Evolutionary conservation across 2,888 invertebrate genomes (phyloP), one percentile per base, ranked within the genome.

Genomic region (Lasioglossum morio): DNA sequence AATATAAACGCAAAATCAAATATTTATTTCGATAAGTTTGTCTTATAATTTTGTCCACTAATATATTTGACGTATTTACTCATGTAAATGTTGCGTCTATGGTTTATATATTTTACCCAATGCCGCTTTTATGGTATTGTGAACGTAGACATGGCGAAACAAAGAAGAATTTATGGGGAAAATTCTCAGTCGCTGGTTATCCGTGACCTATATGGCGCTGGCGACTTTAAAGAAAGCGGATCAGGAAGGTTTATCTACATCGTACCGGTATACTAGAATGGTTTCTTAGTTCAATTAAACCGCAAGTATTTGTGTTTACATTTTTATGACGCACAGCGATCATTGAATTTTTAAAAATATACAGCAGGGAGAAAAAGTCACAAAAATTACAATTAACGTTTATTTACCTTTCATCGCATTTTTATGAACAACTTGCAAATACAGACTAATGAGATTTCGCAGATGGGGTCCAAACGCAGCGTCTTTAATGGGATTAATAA

Each of bases 201-300:
- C 60, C 60, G 14, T 60, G 60, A 60, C 60, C 60, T 60, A 60
- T 60, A 60, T 27, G 60, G 60, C 27, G n/a, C 10, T n/a, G 23
- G 57, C 57, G 57, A 57, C 57, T 57, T n/a, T 57, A 57, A 57
- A 57, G 57, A 57, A 57, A 57, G 57, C 57, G n/a, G 12, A 57
- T n/a, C 57, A 4, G n/a, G 57, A 57, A 57, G n/a, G 57, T 57
- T 57, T 57, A 12, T 57, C 57, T 57, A 57, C n/a, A 12, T 57
- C n/a, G n/a, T 57, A 57, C n/a, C 57, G 12, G 57, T 57, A 12
- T 12, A 57, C 57, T 12, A 57, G 10, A 12, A 12, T 57, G 1
- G 1, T n/a, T n/a, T 12, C n/a, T 57, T 57, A 57, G 1, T 4
- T 3, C 57, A n/a, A 57, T n/a, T n/a, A n/a, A 57, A 57, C 4